Conservation (phyloP, 1,140 invertebrate species). For the Danaus plexippus region DNA sequence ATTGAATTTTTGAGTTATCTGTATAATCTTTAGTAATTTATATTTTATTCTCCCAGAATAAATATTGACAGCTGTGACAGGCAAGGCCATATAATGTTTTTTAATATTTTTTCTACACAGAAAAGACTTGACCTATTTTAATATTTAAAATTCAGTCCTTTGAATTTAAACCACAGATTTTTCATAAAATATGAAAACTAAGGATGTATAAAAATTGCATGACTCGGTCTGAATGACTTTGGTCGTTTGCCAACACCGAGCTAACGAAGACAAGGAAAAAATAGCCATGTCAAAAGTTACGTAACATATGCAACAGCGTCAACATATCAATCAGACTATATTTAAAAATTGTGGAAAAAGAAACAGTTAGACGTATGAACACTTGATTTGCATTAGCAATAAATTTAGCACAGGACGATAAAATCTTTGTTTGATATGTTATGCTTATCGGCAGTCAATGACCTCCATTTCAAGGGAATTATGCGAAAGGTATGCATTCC, state of each 20-base stretch:
- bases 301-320: slow-evolving; percentile 40
- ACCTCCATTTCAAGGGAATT: slow-evolving; percentile 44
- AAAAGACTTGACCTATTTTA: too few relatives aligned
- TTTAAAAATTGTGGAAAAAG: slow-evolving; percentile 5
- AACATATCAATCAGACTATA: slow-evolving; percentile 19
- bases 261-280: slow-evolving; percentile 59
- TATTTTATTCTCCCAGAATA: too few relatives aligned
- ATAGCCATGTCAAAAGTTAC: slow-evolving; percentile 56
- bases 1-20: too few relatives aligned
- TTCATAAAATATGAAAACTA: neutral
- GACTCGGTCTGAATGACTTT: slow-evolving; percentile 27
- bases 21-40: too few relatives aligned
- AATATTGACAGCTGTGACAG: too few relatives aligned
- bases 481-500: slow-evolving; percentile 42
- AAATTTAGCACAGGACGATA: slow-evolving; percentile 18
- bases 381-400: slow-evolving; percentile 10
- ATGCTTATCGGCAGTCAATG: slow-evolving; percentile 34
- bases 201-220: slow-evolving; percentile 13
- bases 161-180: too few relatives aligned
- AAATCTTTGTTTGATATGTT: slow-evolving; percentile 21
- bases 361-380: neutral
- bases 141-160: too few relatives aligned
- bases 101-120: too few relatives aligned
- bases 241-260: slow-evolving; percentile 47
- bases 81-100: too few relatives aligned